Percentiles rank a stretch among this genome's conserved stretches.
These are phyloP conservation scores for Arctocebus calabarensis DNA, from an alignment of 2,797 vertebrate species.

Conservation along the genomic window DNA sequence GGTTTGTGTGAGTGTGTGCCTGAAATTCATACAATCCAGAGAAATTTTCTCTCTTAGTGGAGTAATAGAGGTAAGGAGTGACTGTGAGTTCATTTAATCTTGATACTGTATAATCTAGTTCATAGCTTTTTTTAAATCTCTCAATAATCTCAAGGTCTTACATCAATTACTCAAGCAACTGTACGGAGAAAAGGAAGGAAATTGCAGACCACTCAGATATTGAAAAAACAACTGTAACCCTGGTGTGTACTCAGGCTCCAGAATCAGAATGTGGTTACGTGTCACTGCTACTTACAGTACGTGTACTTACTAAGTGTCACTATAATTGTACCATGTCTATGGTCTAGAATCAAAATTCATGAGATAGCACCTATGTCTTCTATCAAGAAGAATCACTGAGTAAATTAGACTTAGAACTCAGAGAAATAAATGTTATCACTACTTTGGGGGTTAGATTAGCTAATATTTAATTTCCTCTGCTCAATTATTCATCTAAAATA, in stretches of 20 bases:
- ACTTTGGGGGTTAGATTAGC: not conserved
- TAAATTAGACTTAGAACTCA: not conserved
- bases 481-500: not conserved
- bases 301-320: not conserved
- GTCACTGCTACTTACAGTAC: not conserved
- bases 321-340: not conserved
- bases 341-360: not conserved
- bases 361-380: not conserved
- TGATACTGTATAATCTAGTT: not conserved
- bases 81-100: not conserved
- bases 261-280: not conserved
- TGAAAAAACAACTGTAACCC: not conserved
- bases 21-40: not conserved
- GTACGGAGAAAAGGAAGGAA: not conserved
- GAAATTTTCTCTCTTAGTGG: not conserved
- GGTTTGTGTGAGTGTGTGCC: not conserved
- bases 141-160: not conserved
- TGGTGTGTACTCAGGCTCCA: not conserved
- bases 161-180: not conserved
- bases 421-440: not conserved
- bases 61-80: not conserved
- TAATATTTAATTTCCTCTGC: not conserved
- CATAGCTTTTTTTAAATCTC: not conserved
- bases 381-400: not conserved
- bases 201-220: fast-evolving